These are phyloP conservation scores for Tychaedon coryphoeus DNA, from an alignment of 2,113 vertebrate species.

Conservation along the genomic window DNA sequence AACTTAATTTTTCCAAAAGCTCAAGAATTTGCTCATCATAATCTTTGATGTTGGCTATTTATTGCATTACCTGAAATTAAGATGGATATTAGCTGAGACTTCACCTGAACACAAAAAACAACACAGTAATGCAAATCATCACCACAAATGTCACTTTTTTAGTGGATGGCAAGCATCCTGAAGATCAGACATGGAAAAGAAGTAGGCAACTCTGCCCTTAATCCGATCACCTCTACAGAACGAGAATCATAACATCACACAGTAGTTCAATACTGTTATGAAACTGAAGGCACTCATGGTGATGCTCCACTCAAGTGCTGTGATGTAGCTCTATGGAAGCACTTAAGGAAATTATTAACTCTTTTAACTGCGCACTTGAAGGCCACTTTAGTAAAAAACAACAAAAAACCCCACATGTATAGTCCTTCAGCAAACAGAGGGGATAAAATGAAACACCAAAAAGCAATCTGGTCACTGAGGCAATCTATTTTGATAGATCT, in stretches of 20 bases:
- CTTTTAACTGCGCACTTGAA: neutral
- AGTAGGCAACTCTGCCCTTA: neutral
- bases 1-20: neutral
- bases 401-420: accelerated
- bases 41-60: neutral
- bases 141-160: neutral
- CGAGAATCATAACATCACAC: neutral
- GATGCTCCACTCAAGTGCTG: neutral
- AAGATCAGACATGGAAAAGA: neutral
- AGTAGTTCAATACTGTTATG: neutral
- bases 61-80: neutral
- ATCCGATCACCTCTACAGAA: neutral
- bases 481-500: neutral
- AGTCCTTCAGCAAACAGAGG: neutral
- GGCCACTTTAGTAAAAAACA: neutral
- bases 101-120: neutral
- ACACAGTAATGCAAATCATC: neutral
- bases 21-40: neutral
- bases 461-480: neutral
- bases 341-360: neutral
- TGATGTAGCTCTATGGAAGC: neutral
- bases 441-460: neutral
- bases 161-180: neutral
- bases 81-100: neutral
- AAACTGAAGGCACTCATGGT: neutral